These are phyloP conservation scores for Sprattus sprattus DNA, from an alignment of 2,113 vertebrate genomes.

Conservation along the genomic window DNA sequence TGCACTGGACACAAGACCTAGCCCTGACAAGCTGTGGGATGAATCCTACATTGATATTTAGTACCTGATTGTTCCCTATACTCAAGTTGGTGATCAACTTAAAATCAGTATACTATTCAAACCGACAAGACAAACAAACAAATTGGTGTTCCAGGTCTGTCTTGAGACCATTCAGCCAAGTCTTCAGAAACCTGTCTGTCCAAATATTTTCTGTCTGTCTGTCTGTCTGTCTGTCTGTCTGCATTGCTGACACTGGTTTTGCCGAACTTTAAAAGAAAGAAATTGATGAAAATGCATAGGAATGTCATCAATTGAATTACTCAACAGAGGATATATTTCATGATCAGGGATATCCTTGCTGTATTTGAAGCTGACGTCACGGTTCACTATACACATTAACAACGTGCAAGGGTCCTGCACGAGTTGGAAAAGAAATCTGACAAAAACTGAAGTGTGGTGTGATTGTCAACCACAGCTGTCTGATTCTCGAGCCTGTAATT, in stretches of 20 bases:
- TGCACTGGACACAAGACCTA: not conserved
- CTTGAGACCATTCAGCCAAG: not conserved
- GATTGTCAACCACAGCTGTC: not conserved
- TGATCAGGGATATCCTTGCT: not conserved
- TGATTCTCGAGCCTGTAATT: not conserved
- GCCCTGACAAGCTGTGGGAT: not conserved
- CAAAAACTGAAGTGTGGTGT: not conserved
- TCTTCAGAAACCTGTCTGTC: not conserved
- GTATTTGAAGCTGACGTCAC: not conserved
- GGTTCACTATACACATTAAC: not conserved
- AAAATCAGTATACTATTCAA: no score
- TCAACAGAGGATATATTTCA: not conserved
- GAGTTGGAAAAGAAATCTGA: not conserved
- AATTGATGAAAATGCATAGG: not conserved
- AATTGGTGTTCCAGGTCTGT: not conserved
- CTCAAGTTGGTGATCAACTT: not conserved
- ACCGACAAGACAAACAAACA: not conserved
- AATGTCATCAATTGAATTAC: not conserved
- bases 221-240: conserved; percentile 35
- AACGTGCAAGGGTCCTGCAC: not conserved
- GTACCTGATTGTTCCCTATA: not conserved
- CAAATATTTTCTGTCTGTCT: not conserved
- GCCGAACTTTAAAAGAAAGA: not conserved
- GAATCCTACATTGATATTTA: not conserved
- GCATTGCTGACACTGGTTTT: conserved; percentile 25